Base-by-base conservation (phyloP, 2,888 invertebrate species). In the Nysson spinosus region DNA sequence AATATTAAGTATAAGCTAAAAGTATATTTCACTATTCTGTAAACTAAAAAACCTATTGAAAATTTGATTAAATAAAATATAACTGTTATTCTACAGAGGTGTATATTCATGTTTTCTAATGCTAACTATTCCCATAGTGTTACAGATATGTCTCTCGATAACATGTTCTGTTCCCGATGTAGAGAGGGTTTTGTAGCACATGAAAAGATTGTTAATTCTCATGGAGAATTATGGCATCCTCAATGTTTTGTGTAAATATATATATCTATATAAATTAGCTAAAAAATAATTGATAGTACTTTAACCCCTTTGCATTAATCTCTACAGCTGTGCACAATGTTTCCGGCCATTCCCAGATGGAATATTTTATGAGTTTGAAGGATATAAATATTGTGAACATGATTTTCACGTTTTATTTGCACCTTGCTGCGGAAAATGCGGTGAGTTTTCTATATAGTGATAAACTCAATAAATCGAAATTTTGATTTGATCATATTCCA, bases 191-290 rank as follows among this genome's bases (percentile, higher is more conserved):
- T 99, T 88, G 96, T 96, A 82, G 91, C 96, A 14, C 95, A 97
- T 85, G 99, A 99, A 87, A 98, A 99, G 88, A 99, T 99, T 85
- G 98, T 99, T 57, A 99, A 99, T 88, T 97, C 98, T 0, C 96
- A 96, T 83, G 99, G 99, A 55, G 98, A 99, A 88, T 91, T 99
- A 34, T 99, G 98, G 98, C 99, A 99, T 89, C 96, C 96, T 3
- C 95, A 97, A 82, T 99, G 99, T 88, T 99, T 99, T 91, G 99
- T 99, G 97, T 99, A 90, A 93, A 94, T 91, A 72, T 11, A 37
- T 32, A 12, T 43, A n/a, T 28, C 9, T 17, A 6, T 35, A 20
- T 40, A 1, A 19, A n/a, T 16, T 11, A 26, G 14, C 6, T 34
- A n/a, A 40, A 11, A 16, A 4, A 0, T 6, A 50, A 9, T 28